A percentile compares a stretch with the other conserved stretches of the same genome.
Evolutionary conservation across 1,140 invertebrate species (phyloP).

Genomic region (Cydia amplana): DNA sequence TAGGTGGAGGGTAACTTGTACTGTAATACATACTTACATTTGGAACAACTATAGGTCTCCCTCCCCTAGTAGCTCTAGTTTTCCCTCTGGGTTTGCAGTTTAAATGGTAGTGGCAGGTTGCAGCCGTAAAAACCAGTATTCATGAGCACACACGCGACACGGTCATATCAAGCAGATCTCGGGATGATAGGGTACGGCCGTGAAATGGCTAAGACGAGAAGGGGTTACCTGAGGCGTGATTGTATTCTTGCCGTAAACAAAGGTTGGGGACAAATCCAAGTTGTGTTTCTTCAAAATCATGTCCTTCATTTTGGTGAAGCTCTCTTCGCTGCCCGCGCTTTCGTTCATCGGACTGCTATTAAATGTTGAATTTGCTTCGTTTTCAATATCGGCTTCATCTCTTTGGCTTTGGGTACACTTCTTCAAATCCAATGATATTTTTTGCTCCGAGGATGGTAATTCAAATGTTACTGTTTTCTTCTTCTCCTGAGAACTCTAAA

Average conservation of each 20-base stretch:
- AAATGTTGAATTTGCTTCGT: conserved; percentile 35
- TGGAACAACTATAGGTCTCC: too few species aligned
- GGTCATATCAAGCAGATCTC: too few species aligned
- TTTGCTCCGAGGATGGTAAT: conserved; percentile 37
- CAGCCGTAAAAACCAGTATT: too few species aligned
- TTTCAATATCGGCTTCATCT: conserved; percentile 36
- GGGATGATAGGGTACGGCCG: too few species aligned
- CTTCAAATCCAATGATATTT: conserved; percentile 37
- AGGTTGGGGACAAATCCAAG: conserved; percentile 63
- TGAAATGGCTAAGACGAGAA: not conserved
- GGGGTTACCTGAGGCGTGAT: conserved; percentile 15
- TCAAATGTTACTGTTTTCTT: conserved; percentile 54
- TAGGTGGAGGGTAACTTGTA: too few species aligned
- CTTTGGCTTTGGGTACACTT: conserved; percentile 14
- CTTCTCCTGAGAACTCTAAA: conserved; percentile 43
- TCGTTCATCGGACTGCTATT: conserved; percentile 42
- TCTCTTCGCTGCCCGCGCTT: conserved; percentile 51
- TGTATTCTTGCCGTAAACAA: conserved; percentile 62
- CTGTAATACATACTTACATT: too few species aligned
- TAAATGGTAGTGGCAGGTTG: too few species aligned
- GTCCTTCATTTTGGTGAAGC: conserved; percentile 55
- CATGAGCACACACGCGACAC: too few species aligned
- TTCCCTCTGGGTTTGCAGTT: too few species aligned
- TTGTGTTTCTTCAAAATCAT: conserved; percentile 62
- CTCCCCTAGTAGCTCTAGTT: too few species aligned